A percentile compares a stretch with the other conserved stretches of the same genome.
phyloP scores from a whole-genome alignment of 2,888 invertebrate species.

The Rhingia rostrata region DNA sequence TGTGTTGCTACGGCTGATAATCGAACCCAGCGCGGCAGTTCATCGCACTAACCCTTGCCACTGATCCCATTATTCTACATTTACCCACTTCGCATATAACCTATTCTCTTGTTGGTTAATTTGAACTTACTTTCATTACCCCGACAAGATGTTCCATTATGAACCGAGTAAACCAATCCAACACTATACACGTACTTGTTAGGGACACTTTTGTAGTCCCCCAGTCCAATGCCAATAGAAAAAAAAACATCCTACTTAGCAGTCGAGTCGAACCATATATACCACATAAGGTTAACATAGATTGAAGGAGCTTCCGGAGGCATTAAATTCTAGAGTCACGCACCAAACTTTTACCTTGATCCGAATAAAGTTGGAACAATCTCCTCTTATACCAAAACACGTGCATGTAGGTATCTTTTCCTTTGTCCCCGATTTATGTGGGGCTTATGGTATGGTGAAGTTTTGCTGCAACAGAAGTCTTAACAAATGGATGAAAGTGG shows the following conservation, averaged over 20 bases:
- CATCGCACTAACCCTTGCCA: too few relatives aligned
- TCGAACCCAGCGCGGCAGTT: too few relatives aligned
- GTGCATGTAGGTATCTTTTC: slow-evolving; percentile 5
- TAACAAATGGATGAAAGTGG: slow-evolving; percentile 17
- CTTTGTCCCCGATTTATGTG: slow-evolving; percentile 20
- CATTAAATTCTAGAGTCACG: slow-evolving; percentile 82
- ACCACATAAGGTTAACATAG: slow-evolving; percentile 79
- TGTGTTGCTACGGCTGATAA: too few relatives aligned
- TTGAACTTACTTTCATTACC: too few relatives aligned
- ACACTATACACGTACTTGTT: slow-evolving; percentile 20
- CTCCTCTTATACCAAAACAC: slow-evolving; percentile 26
- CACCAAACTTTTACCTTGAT: slow-evolving; percentile 77
- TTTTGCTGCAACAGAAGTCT: slow-evolving; percentile 12
- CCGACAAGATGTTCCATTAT: too few relatives aligned
- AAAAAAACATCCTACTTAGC: slow-evolving; percentile 22
- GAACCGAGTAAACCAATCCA: too few relatives aligned
- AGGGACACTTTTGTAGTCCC: slow-evolving; percentile 16
- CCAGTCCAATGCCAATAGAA: slow-evolving; percentile 16
- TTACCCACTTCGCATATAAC: too few relatives aligned
- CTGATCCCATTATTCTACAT: too few relatives aligned
- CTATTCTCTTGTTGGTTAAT: too few relatives aligned
- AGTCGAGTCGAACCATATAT: slow-evolving; percentile 50
- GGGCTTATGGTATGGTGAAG: slow-evolving; percentile 12
- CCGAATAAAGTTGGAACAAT: slow-evolving; percentile 69
- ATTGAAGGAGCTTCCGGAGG: slow-evolving; percentile 82